Percentiles rank a stretch among this genome's conserved stretches.
These are phyloP conservation scores for Cydia fagiglandana DNA, from an alignment of 1,140 invertebrate genomes.

Conservation along the genomic window DNA sequence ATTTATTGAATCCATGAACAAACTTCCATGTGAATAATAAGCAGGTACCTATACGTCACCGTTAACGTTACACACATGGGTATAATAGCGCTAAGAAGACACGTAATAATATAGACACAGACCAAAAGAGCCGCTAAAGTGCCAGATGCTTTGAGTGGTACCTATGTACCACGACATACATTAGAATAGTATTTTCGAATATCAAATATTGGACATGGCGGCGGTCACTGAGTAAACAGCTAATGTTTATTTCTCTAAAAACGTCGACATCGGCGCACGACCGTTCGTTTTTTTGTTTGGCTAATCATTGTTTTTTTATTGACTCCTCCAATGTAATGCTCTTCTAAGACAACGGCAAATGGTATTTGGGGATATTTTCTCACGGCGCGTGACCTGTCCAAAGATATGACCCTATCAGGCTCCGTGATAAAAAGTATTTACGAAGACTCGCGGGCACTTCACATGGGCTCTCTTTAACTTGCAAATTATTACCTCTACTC, in stretches of 20 bases:
- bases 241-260: conserved; percentile 78
- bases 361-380: conserved; percentile 58
- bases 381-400: conserved; percentile 41
- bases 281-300: conserved; percentile 75
- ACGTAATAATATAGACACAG: conserved; percentile 53
- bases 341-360: conserved; percentile 59
- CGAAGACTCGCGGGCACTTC: background rate
- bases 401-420: background rate
- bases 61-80: conserved; percentile 6
- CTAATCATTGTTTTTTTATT: conserved; percentile 76
- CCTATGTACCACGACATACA: conserved; percentile 71
- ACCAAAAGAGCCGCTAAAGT: conserved; percentile 72
- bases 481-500: too few relatives aligned
- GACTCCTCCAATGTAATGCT: conserved; percentile 60
- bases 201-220: conserved; percentile 76
- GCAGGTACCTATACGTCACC: background rate
- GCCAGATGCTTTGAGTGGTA: conserved; percentile 61
- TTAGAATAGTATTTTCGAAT: conserved; percentile 78
- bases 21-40: background rate
- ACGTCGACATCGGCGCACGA: conserved; percentile 63
- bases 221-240: conserved; percentile 73
- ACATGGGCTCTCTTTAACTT: too few relatives aligned
- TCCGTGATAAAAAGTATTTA: background rate
- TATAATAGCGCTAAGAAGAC: conserved; percentile 42
- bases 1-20: background rate